Base-by-base conservation (phyloP, 2,797 vertebrate species). In the Microctenopoma steveboyesi region DNA sequence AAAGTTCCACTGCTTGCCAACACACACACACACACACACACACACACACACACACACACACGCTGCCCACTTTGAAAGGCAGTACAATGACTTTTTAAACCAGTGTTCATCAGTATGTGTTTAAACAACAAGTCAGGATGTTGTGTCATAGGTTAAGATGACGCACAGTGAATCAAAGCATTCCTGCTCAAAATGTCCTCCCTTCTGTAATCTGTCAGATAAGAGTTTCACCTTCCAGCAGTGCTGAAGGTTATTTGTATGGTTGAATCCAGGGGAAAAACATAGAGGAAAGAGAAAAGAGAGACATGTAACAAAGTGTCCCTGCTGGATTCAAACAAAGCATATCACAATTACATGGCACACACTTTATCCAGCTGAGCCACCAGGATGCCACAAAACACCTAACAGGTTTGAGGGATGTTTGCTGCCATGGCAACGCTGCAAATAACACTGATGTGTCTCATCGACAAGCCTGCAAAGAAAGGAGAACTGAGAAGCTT, bases 351-450 rank as follows among this genome's bases (percentile, higher is more conserved):
- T 88, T 77, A 78, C 77, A 79, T 52, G 78, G 51, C 65, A 65
- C 69, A 72, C 74, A 54, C 66, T 64, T 72, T 60, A 81, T 82
- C 79, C 76, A 88, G 76, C 79, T 83, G 78, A 81, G 82, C 81
- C 74, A 77, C 68, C 50, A 73, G 72, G 76, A 83, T 12, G 30
- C 71, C 49, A 62, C 74, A 59, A 46, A 70, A 69, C 70, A 74
- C 70, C 74, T 72, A 42, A 64, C 56, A 71, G 70, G 72, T 78
- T 72, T 67, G 72, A 69, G 57, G 58, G 76, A 85, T 73, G 58
- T 63, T 78, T 63, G 79, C 83, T 82, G 67, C 78, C 74, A 87
- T 88, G 74, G 81, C 61, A 84, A 87, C 74, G 3, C 56, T 56
- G 66, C 63, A 85, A 82, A 89, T 78, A 78, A 85, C 51, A 61